Evolutionary conservation across 1,140 invertebrate genomes (phyloP).

Genomic region (Drosophila nikananu): DNA sequence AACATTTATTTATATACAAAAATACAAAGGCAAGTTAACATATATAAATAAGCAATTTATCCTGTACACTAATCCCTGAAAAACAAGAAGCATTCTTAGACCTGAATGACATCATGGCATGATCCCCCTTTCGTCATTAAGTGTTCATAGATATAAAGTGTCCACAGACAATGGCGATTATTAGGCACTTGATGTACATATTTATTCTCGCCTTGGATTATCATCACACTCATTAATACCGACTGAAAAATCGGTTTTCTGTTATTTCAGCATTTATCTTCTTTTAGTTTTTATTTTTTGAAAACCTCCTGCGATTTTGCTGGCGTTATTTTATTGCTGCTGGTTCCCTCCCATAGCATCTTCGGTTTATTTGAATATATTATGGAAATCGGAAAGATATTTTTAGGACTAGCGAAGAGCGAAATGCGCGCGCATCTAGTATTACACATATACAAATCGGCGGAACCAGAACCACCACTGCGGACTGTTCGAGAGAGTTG

Average conservation of each 20-base stretch:
- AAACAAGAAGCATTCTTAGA: slow-evolving; percentile 8
- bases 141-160: slow-evolving; percentile 14
- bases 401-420: slow-evolving; percentile 70
- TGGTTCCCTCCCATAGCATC: slow-evolving; percentile 38
- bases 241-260: slow-evolving; percentile 28
- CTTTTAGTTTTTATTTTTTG: slow-evolving; percentile 13
- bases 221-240: slow-evolving; percentile 34
- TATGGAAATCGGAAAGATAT: slow-evolving; percentile 79
- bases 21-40: slow-evolving; percentile 15
- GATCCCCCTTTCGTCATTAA: slow-evolving; percentile 7
- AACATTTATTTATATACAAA: slow-evolving; percentile 37
- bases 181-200: slow-evolving; percentile 18
- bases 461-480: slow-evolving; percentile 30
- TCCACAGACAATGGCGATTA: slow-evolving; percentile 20
- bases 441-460: slow-evolving; percentile 64
- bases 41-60: slow-evolving; percentile 12
- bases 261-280: slow-evolving; percentile 18
- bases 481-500: slow-evolving; percentile 40
- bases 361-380: slow-evolving; percentile 65
- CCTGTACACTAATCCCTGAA: slow-evolving; percentile 16
- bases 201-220: slow-evolving; percentile 43
- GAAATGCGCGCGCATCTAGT: slow-evolving; percentile 78
- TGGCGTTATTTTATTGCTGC: slow-evolving; percentile 34
- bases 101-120: not conserved
- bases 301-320: slow-evolving; percentile 35